These are phyloP conservation scores for Loxodonta africana DNA, from an alignment of 2,113 vertebrate species.

Conservation along the genomic window DNA sequence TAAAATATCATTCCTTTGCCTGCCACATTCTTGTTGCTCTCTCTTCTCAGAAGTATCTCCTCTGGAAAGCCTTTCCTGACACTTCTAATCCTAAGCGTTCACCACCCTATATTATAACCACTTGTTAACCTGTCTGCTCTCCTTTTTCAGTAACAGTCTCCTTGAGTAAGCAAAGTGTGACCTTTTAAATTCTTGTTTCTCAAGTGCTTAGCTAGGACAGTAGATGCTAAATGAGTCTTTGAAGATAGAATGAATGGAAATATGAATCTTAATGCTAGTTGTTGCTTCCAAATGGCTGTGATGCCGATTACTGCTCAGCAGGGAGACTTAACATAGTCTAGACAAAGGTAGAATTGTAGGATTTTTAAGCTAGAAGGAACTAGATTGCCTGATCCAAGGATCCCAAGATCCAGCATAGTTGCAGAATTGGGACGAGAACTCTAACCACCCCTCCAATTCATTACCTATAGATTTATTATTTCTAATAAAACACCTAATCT, in stretches of 20 bases:
- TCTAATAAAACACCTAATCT: slow-evolving; percentile 35
- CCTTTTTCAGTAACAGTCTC: slow-evolving; percentile 28
- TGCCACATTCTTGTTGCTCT: neutral
- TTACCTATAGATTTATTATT: slow-evolving; percentile 23
- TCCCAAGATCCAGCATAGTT: neutral
- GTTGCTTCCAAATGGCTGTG: neutral
- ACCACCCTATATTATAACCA: neutral
- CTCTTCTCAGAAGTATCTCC: neutral
- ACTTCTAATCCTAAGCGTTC: neutral
- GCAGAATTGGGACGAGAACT: neutral
- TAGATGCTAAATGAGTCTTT: slow-evolving; percentile 17
- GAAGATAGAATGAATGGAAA: neutral
- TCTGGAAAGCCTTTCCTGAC: neutral
- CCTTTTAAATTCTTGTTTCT: slow-evolving; percentile 42
- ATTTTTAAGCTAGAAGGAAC: neutral
- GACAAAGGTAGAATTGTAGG: neutral
- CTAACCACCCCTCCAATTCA: neutral
- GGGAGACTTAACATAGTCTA: neutral
- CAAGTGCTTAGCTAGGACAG: neutral
- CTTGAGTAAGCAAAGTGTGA: neutral
- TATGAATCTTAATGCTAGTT: slow-evolving; percentile 28
- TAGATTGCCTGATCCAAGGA: neutral
- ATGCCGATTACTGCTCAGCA: neutral
- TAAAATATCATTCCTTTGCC: neutral
- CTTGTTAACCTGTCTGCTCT: neutral